Percentiles rank a stretch among this genome's conserved stretches.
These are phyloP conservation scores for Mustela nigripes DNA, from an alignment of 2,113 vertebrate genomes.

Conservation along the genomic window DNA sequence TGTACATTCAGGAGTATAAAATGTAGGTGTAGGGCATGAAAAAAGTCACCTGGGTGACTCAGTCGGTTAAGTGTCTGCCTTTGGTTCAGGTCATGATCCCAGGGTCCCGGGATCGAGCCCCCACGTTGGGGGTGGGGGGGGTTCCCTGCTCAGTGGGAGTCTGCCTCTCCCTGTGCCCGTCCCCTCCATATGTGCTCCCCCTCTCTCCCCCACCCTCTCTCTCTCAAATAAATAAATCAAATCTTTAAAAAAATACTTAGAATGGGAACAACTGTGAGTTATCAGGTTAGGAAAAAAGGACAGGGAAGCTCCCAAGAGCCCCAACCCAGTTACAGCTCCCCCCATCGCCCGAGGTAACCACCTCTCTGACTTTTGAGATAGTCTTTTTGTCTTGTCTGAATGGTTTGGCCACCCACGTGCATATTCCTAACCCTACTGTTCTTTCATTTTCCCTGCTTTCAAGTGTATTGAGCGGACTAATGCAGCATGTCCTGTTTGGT, in stretches of 20 bases:
- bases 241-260: background rate
- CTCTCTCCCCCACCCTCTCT: no score
- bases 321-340: background rate
- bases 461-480: background rate
- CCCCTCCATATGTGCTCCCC: no score
- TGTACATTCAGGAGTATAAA: background rate
- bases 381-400: background rate
- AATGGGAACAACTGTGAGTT: slow-evolving; percentile 3
- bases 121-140: no score
- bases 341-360: background rate
- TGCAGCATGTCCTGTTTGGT: background rate
- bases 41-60: background rate
- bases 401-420: background rate
- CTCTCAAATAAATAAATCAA: background rate
- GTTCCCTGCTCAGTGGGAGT: background rate
- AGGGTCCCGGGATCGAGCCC: background rate
- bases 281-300: background rate
- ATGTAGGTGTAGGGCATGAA: background rate
- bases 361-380: background rate
- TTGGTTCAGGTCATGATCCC: background rate
- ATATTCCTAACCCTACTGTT: background rate
- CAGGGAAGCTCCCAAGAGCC: background rate
- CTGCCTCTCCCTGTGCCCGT: background rate
- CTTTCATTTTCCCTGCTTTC: background rate
- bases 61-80: background rate